Base-by-base conservation (phyloP, 2,797 vertebrate species). In the Calcarius lapponicus region DNA sequence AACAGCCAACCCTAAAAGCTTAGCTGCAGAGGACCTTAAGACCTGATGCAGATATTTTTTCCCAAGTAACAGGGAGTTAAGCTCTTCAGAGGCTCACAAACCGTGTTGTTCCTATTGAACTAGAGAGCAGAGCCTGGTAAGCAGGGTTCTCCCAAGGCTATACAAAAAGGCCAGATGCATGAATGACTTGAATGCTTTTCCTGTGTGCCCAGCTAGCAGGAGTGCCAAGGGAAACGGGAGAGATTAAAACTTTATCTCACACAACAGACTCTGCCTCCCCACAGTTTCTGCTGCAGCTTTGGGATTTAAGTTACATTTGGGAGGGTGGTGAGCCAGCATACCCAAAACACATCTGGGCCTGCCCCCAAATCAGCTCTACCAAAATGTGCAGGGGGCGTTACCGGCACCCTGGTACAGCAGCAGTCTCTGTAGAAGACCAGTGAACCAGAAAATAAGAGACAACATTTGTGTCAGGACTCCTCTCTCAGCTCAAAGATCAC, bases 161-260 rank as follows among this genome's bases (percentile, higher is more conserved):
- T 50, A 58, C 26, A 73, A 74, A 83, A 92, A 74, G 67, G 47
- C 75, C 82, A 83, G 29, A 36, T 1, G 1, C 21, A 22, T 47
- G 73, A 86, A 31, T 10, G 22, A 80, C 57, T 82, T 5, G 1
- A 42, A 54, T 8, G 1, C 3, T 0, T 82, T 93, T 92, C 91
- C 86, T 47, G 11, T 62, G 79, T 75, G 69, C 82, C 70, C 80
- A 79, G 62, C 38, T 61, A 34, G 10, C 56, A 20, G 24, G 6
- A 79, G 13, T 50, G 69, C 75, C 84, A 89, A 65, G 47, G 51
- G 62, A 94, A 96, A 86, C 51, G 79, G 36, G 40, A 83, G 64
- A 78, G 80, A 88, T 72, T 73, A 90, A 84, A 96, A 60, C 56
- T 78, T 92, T 91, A 81, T 92, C 85, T 93, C 58, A 29, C 24